These are phyloP conservation scores for Caenorhabditis zanzibari DNA, from an alignment of 2,888 invertebrate genomes.

Conservation along the genomic window DNA sequence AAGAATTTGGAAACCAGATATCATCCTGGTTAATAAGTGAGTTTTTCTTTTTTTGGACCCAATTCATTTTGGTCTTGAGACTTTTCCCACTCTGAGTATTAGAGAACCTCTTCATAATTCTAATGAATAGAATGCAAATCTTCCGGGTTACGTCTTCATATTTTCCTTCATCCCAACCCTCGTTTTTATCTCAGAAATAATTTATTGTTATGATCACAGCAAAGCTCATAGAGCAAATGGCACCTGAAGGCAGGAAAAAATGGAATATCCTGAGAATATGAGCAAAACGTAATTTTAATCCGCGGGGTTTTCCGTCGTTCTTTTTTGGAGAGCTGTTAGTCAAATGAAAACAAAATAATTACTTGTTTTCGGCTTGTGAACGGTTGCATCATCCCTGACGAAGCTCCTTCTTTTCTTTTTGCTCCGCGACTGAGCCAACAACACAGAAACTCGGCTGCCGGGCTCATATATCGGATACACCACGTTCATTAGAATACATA, in stretches of 20 bases:
- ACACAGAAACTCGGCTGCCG: slow-evolving; percentile 32
- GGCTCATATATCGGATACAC: slow-evolving; percentile 33
- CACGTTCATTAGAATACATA: slow-evolving; percentile 45
- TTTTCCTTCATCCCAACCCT: not conserved
- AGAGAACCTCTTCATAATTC: slow-evolving; percentile 28
- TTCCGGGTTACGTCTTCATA: slow-evolving; percentile 23
- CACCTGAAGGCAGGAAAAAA: slow-evolving; percentile 22
- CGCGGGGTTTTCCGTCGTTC: not conserved
- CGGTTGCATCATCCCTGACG: slow-evolving; percentile 19
- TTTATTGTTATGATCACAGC: not conserved
- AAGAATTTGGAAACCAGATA: slow-evolving; percentile 82
- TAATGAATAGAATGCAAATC: slow-evolving; percentile 39
- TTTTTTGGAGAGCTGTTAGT: slow-evolving; percentile 21
- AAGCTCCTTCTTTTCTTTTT: slow-evolving; percentile 13
- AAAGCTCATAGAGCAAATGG: slow-evolving; percentile 11
- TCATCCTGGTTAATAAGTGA: slow-evolving; percentile 82
- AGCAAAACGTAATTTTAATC: slow-evolving; percentile 25
- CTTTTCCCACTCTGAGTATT: slow-evolving; percentile 8
- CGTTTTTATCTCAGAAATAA: slow-evolving; percentile 12
- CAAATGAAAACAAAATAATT: slow-evolving; percentile 60
- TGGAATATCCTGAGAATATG: not conserved
- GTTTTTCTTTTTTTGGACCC: slow-evolving; percentile 39
- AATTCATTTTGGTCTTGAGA: not conserved
- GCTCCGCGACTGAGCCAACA: slow-evolving; percentile 3
- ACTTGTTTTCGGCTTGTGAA: slow-evolving; percentile 48